These are phyloP conservation scores for Augochlora pura DNA, from an alignment of 1,140 invertebrate species.

Conservation along the genomic window DNA sequence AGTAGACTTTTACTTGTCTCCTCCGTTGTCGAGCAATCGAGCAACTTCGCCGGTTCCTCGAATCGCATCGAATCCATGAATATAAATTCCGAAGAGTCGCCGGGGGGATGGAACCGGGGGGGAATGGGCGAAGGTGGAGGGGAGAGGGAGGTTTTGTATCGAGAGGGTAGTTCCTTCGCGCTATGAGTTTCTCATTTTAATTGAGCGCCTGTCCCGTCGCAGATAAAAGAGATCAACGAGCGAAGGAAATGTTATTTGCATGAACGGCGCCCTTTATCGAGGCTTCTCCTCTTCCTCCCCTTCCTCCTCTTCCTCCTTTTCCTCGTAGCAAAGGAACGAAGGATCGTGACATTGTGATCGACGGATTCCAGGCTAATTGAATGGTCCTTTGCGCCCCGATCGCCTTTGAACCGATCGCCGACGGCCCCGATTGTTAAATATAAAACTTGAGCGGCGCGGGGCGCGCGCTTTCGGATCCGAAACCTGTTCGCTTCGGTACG, in stretches of 20 bases:
- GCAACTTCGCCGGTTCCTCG: constrained; percentile 2
- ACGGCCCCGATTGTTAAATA: not conserved
- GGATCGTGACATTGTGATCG: not conserved
- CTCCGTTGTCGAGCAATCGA: constrained; percentile 11
- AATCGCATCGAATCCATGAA: constrained; percentile 20
- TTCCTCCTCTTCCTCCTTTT: no score
- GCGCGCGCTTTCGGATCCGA: no score
- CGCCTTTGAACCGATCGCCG: not conserved
- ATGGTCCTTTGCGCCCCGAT: not conserved
- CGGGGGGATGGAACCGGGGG: not conserved
- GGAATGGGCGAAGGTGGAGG: not conserved
- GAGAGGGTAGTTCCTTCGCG: not conserved
- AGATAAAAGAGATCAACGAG: not conserved
- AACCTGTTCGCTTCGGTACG: no score
- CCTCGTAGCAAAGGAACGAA: not conserved
- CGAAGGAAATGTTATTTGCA: constrained; percentile 2
- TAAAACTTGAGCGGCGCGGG: not conserved
- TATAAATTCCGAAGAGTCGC: not conserved
- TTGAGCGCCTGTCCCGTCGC: not conserved
- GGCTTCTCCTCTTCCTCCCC: not conserved
- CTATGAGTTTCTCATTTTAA: not conserved
- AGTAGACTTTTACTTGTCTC: not conserved
- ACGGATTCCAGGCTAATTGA: not conserved
- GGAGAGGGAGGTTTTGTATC: no score
- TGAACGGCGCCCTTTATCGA: not conserved